These are phyloP conservation scores for Biston betularia DNA, from an alignment of 2,888 invertebrate genomes.

Conservation along the genomic window DNA sequence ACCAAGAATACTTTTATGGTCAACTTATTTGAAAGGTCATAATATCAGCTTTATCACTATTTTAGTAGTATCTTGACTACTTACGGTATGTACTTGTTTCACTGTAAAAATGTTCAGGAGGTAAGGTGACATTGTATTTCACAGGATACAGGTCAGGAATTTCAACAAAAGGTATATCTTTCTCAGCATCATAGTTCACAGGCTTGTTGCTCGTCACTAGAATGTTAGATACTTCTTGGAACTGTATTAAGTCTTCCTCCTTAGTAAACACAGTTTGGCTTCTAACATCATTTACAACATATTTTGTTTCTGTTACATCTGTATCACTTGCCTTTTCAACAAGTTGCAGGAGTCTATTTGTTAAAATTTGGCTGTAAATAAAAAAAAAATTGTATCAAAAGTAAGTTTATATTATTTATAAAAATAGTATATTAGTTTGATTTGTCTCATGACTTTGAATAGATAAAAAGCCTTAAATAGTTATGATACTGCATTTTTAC, in stretches of 20 bases:
- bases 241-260: constrained; percentile 87
- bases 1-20: no score
- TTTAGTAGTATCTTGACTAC: constrained; percentile 60
- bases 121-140: constrained; percentile 89
- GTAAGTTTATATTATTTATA: no score
- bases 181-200: constrained; percentile 83
- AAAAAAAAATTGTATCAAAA: background rate
- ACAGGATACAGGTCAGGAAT: constrained; percentile 92
- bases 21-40: no score
- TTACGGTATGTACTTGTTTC: constrained; percentile 89
- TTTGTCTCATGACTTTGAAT: background rate
- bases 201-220: constrained; percentile 88
- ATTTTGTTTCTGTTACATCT: constrained; percentile 83
- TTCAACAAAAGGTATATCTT: constrained; percentile 79
- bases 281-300: constrained; percentile 86
- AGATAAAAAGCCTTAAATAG: background rate
- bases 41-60: no score
- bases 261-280: constrained; percentile 87
- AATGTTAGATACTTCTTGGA: constrained; percentile 88
- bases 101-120: constrained; percentile 88
- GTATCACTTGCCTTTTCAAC: constrained; percentile 88
- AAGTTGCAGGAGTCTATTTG: constrained; percentile 88
- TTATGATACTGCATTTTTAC: background rate
- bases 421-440: no score
- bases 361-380: constrained; percentile 87